phyloP scores from a whole-genome alignment of 2,888 invertebrate genomes.

The Agriopis aurantiaria region DNA sequence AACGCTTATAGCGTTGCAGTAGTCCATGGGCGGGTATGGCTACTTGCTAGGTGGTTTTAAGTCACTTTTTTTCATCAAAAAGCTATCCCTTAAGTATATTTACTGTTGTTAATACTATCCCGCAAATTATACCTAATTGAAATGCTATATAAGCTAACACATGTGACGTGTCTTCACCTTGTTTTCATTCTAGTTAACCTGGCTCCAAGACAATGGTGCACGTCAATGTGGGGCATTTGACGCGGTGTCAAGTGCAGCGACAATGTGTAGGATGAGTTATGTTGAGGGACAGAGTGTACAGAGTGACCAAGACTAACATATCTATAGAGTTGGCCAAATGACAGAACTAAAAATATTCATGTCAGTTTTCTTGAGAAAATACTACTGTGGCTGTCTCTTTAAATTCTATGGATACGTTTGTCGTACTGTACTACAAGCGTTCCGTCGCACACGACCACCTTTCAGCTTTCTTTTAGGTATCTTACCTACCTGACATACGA shows the following conservation, averaged over 20 bases:
- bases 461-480: background rate
- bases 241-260: slow-evolving; percentile 61
- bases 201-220: slow-evolving; percentile 42
- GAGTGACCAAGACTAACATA: background rate
- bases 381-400: background rate
- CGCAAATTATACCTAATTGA: background rate
- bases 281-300: background rate
- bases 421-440: background rate
- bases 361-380: background rate
- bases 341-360: background rate
- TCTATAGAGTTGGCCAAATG: background rate
- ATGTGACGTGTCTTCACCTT: background rate
- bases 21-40: too few species aligned
- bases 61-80: too few species aligned
- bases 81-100: too few species aligned
- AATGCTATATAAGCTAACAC: background rate
- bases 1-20: too few species aligned
- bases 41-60: too few species aligned
- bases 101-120: background rate
- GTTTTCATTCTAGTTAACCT: slow-evolving; percentile 4
- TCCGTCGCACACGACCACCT: background rate
- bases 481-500: background rate
- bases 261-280: background rate
- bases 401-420: background rate
- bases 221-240: slow-evolving; percentile 60